Conservation (phyloP, 2,797 vertebrate genomes). For the Tolypeutes matacus region DNA sequence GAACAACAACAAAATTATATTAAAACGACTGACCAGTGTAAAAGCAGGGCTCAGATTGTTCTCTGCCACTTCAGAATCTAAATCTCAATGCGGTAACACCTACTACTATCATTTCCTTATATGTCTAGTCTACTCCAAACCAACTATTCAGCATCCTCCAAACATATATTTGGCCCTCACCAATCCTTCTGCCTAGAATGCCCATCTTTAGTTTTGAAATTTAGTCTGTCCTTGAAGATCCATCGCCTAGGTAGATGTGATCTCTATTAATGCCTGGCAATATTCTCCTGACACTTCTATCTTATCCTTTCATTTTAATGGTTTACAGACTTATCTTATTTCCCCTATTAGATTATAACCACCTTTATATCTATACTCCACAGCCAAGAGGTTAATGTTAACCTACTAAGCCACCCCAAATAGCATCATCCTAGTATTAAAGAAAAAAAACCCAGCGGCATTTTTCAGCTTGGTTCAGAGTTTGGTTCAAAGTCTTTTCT, state of each 20-base stretch:
- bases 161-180: not conserved
- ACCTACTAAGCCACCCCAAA: not conserved
- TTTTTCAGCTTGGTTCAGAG: not conserved
- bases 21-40: not conserved
- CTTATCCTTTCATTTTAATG: conserved; percentile 1
- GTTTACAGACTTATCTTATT: not conserved
- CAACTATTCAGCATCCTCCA: not conserved
- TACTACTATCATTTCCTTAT: not conserved
- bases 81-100: not conserved
- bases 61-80: not conserved
- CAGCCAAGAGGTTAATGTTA: conserved; percentile 1
- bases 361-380: not conserved
- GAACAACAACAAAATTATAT: conserved; percentile 60
- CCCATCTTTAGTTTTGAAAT: not conserved
- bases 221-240: not conserved
- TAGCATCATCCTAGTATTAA: not conserved
- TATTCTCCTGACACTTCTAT: not conserved
- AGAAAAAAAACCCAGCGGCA: not conserved
- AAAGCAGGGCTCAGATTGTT: not conserved
- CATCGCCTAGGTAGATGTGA: not conserved
- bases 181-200: not conserved
- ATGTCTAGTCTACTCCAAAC: not conserved
- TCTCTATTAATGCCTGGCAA: not conserved
- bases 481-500: not conserved
- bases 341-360: not conserved